Evolutionary conservation across 2,888 invertebrate genomes (phyloP).

Genomic region (Polydrusus cervinus): DNA sequence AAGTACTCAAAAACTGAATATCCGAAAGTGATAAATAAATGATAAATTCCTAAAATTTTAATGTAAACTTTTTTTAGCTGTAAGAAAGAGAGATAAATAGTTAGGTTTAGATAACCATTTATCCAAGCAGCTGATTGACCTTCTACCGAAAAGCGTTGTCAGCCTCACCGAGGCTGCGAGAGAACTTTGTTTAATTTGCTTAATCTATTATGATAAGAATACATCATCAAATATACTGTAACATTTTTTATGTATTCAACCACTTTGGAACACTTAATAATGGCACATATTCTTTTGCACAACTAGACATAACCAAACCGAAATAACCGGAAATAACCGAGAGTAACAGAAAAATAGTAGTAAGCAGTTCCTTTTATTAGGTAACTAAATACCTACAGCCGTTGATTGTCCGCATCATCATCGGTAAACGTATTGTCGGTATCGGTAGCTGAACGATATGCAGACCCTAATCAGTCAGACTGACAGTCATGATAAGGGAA

Average conservation of each 20-base stretch:
- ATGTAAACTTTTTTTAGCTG: not conserved
- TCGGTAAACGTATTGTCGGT: no score
- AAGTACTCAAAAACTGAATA: no score
- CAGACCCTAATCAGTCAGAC: no score
- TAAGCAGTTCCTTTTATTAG: no score
- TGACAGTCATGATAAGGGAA: no score
- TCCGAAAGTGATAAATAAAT: no score
- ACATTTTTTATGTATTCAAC: not conserved
- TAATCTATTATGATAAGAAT: constrained; percentile 18
- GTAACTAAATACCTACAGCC: no score
- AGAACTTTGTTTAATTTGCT: constrained; percentile 9
- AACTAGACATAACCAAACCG: not conserved
- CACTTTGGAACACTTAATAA: not conserved
- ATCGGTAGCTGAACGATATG: no score
- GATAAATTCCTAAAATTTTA: constrained; percentile 4
- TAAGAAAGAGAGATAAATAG: not conserved
- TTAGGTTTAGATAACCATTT: constrained; percentile 28
- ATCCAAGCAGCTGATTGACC: constrained; percentile 43
- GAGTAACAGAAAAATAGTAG: no score
- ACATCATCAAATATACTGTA: not conserved
- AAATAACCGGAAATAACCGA: no score
- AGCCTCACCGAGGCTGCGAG: not conserved
- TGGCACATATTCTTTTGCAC: no score
- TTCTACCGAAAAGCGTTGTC: constrained; percentile 23
- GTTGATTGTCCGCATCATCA: no score